A percentile compares a stretch with the other conserved stretches of the same genome.
These are phyloP conservation scores for Coccyzus lansbergi DNA, from an alignment of 2,797 vertebrate species.

Conservation along the genomic window DNA sequence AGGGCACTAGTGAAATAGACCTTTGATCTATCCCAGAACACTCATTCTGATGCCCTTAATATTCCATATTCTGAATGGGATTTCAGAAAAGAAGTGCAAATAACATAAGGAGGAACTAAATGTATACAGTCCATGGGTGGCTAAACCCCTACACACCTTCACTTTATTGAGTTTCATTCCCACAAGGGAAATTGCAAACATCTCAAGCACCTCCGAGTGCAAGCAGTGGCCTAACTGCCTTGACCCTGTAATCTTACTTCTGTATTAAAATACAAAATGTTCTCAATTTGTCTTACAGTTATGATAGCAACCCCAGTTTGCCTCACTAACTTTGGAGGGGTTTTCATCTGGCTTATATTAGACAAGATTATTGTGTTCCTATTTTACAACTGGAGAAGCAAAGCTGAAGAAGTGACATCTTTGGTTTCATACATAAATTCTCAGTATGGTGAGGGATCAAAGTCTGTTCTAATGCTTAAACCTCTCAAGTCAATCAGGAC, in stretches of 20 bases:
- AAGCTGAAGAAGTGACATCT: neutral
- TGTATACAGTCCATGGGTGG: neutral
- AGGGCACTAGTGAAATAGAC: neutral
- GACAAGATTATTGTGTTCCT: neutral
- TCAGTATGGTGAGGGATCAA: neutral
- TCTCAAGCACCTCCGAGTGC: neutral
- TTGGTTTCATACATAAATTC: neutral
- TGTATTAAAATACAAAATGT: neutral
- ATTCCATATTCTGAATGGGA: neutral
- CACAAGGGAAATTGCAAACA: neutral
- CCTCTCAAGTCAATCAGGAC: neutral
- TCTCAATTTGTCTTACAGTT: neutral
- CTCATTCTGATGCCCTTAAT: neutral
- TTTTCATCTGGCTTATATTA: neutral
- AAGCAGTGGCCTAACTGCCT: neutral
- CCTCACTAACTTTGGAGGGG: neutral
- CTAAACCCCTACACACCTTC: neutral
- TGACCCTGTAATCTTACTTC: neutral
- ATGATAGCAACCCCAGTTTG: neutral
- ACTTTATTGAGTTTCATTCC: neutral
- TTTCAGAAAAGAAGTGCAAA: neutral
- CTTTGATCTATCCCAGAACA: neutral
- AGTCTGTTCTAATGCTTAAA: neutral
- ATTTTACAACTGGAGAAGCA: neutral
- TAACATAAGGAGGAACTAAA: neutral